Percentiles rank a stretch among this genome's conserved stretches.
phyloP scores from a whole-genome alignment of 1,140 invertebrate species.

The Habropoda laboriosa region DNA sequence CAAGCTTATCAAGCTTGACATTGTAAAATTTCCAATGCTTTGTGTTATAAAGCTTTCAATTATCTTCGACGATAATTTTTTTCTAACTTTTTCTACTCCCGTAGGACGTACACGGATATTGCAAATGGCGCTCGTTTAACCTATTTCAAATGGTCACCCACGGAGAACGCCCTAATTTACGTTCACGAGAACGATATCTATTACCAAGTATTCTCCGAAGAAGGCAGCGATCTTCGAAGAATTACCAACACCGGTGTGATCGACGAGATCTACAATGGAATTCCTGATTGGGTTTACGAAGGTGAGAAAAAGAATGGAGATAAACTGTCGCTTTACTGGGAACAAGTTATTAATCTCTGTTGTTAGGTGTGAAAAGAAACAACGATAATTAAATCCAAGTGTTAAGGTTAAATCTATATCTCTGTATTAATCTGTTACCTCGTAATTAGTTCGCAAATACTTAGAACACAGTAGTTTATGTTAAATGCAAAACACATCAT shows the following conservation, averaged over 20 bases:
- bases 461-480: too few species aligned
- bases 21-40: too few species aligned
- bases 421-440: too few species aligned
- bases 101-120: constrained; percentile 77
- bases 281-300: constrained; percentile 91
- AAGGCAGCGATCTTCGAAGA: constrained; percentile 61
- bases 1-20: too few species aligned
- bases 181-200: constrained; percentile 92
- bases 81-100: neutral
- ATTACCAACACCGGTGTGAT: constrained; percentile 84
- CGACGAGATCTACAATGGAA: constrained; percentile 89
- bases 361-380: too few species aligned
- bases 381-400: too few species aligned
- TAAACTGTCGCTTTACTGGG: too few species aligned
- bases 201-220: constrained; percentile 82
- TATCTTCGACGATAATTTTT: neutral
- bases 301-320: constrained; percentile 70
- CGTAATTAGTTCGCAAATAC: too few species aligned
- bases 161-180: constrained; percentile 86
- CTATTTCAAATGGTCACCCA: constrained; percentile 84
- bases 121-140: constrained; percentile 81
- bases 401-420: too few species aligned
- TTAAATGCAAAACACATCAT: too few species aligned
- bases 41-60: too few species aligned
- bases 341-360: neutral